Conservation (phyloP, 37 sponge, comb jelly and placozoan species). For the Aphrocallistes beatrix region DNA sequence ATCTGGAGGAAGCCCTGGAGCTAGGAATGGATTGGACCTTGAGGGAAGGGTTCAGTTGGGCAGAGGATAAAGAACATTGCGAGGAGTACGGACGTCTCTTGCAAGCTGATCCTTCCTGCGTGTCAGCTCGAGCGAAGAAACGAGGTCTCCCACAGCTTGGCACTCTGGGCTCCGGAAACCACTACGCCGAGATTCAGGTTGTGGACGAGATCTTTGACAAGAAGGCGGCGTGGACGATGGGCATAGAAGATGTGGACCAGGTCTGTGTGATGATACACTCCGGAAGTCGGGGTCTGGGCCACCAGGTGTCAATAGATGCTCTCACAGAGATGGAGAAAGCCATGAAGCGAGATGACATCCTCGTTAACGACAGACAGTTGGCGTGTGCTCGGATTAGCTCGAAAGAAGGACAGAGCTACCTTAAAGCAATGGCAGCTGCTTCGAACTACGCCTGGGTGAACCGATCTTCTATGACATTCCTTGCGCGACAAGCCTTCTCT, state of each 20-base stretch:
- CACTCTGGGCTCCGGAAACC: conserved; percentile 98
- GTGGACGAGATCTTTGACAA: conserved; percentile 93
- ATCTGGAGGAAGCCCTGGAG: conserved; percentile 93
- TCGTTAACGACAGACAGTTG: conserved; percentile 89
- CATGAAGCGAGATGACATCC: conserved; percentile 87
- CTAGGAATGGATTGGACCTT: conserved; percentile 99
- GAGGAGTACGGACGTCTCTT: conserved; percentile 98
- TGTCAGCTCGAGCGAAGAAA: conserved; percentile 87
- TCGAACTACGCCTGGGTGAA: conserved; percentile 99
- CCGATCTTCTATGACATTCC: conserved; percentile 95
- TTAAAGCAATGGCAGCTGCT: conserved; percentile 95
- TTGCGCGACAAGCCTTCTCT: conserved; percentile 93
- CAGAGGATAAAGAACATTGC: conserved; percentile 99
- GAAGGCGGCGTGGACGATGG: conserved; percentile 86
- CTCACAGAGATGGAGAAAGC: conserved; percentile 94
- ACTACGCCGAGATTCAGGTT: conserved; percentile 99
- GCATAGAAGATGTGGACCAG: conserved; percentile 79
- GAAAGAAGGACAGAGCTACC: conserved; percentile 86
- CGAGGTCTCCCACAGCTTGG: conserved; percentile 94
- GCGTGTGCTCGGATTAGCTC: conserved; percentile 95
- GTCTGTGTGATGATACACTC: conserved; percentile 99
- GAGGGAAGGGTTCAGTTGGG: conserved; percentile 83
- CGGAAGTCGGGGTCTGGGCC: conserved; percentile 94
- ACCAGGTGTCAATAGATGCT: conserved; percentile 98
- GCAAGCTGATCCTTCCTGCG: conserved; percentile 87